phyloP scores from a whole-genome alignment of 2,888 invertebrate species.

The Marronus borbonicus region DNA sequence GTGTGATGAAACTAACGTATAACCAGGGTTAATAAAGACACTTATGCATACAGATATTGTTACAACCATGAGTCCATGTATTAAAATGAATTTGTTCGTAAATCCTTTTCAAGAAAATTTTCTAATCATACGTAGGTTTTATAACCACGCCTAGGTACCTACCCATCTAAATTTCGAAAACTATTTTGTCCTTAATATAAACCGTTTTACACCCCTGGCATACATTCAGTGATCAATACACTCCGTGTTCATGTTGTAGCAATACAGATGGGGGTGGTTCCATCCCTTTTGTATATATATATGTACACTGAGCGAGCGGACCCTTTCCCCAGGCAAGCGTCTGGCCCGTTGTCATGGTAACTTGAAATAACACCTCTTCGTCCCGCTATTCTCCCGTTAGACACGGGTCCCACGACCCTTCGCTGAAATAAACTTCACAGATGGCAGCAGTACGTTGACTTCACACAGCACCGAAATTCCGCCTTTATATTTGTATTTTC shows the following conservation, averaged over 20 bases:
- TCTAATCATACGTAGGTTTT: no score
- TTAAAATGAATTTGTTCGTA: no score
- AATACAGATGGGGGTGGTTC: constrained; percentile 61
- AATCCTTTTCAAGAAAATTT: no score
- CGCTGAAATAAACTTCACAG: constrained; percentile 49
- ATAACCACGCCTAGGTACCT: no score
- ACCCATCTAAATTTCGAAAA: no score
- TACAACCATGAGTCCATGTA: no score
- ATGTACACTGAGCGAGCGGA: constrained; percentile 61
- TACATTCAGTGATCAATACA: constrained; percentile 58
- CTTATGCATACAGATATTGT: no score
- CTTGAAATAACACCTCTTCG: constrained; percentile 44
- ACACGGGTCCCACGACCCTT: constrained; percentile 37
- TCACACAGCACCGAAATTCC: constrained; percentile 43
- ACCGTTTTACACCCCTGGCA: constrained; percentile 56
- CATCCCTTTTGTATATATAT: constrained; percentile 65
- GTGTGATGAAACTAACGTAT: no score
- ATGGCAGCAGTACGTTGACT: constrained; percentile 49
- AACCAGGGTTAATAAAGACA: no score
- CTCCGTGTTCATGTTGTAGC: constrained; percentile 51
- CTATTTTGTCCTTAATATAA: constrained; percentile 9
- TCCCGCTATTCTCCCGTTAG: constrained; percentile 26
- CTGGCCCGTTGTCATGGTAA: constrained; percentile 70
- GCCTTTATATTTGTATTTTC: constrained; percentile 42
- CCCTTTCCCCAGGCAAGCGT: constrained; percentile 64